Percentiles rank a stretch among this genome's conserved stretches.
Conservation (phyloP, 2,888 invertebrate genomes). For the Cepaea hortensis region DNA sequence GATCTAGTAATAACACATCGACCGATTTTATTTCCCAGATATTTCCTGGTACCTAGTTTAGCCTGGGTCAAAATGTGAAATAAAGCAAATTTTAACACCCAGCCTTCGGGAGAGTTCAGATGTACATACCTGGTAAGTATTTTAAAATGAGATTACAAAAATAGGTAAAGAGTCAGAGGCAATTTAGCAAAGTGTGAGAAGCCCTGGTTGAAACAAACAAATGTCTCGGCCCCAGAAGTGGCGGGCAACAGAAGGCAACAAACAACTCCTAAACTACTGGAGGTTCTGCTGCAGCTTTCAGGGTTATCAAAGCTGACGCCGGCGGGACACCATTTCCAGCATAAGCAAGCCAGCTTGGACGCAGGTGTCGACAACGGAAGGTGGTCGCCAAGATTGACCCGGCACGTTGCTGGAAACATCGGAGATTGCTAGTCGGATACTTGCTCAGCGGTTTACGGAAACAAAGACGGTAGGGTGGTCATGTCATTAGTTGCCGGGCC, state of each 20-base stretch:
- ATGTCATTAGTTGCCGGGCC: constrained; percentile 8
- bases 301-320: constrained; percentile 27
- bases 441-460: not conserved
- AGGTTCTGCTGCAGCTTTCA: not conserved
- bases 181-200: no score
- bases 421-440: not conserved
- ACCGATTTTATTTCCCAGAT: no score
- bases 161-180: no score
- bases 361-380: constrained; percentile 25
- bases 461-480: constrained; percentile 7
- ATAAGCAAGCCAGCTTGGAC: constrained; percentile 15
- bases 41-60: no score
- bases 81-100: no score
- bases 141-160: no score
- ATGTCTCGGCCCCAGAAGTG: constrained; percentile 6
- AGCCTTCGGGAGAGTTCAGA: no score
- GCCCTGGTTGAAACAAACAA: not conserved
- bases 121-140: no score
- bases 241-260: not conserved
- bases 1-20: no score
- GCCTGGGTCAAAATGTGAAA: no score
- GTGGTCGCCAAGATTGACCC: constrained; percentile 18
- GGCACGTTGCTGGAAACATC: not conserved
- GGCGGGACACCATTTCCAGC: constrained; percentile 23
- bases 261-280: not conserved